Evolutionary conservation across 2,888 invertebrate species (phyloP), one percentile per base, ranked within the genome.

Genomic region (Sesamia inferens): DNA sequence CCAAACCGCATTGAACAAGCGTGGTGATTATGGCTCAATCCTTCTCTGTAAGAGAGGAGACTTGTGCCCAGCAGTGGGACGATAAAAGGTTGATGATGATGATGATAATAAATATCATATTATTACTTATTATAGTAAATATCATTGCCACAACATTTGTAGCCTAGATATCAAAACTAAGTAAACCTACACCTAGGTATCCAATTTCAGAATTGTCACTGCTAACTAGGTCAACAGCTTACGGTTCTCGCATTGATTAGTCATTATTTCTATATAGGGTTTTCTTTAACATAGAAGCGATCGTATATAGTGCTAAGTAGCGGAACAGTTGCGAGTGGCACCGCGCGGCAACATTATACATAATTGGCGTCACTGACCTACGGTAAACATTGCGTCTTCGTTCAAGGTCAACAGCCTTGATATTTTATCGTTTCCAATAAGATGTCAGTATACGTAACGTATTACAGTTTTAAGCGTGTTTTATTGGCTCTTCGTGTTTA

Each of bases 321-420:
- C 69, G 78, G 72, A 68, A 82, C 78, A 77, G 75, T 74, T 76
- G 78, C 80, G 58, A 77, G 80, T 82, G 76, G 71, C 74, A 77
- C 78, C 62, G 65, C 74, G 74, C 74, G 71, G 84, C 77, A 76
- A 71, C 74, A 78, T 81, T 75, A 83, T 81, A 79, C 77, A 78
- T 84, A 87, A 86, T 84, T 84, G 86, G 84, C 84, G 88, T 88
- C 88, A 88, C 87, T 88, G 87, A 88, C 88, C 88, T 87, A 86
- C 82, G 74, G 81, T 86, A 87, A 88, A 88, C 88, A 88, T 85
- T 87, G 85, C 83, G 83, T 79, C 76, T 85, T 81, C 80, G 77
- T 83, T 80, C 85, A 88, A 88, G 88, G 88, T 87, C 84, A 87
- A 80, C 84, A 77, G 78, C 87, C 85, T 87, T 85, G 79, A 84